Evolutionary conservation across 2,888 invertebrate species (phyloP), one percentile per base, ranked within the genome.

Genomic region (Colletes collaris): DNA sequence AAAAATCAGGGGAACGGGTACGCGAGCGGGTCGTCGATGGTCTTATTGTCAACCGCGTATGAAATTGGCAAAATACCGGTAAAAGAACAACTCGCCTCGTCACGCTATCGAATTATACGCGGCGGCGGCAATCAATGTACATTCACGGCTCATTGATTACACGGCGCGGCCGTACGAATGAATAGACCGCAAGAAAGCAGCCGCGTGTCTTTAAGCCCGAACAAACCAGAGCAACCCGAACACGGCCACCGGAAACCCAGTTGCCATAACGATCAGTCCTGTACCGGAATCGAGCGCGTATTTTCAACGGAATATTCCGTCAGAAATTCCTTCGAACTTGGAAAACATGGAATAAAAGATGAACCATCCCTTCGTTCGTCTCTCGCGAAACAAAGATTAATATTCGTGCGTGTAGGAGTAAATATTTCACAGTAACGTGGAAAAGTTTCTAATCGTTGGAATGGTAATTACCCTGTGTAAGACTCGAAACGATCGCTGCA

Each of bases 121-220:
- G 60, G 44, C 16, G 37, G n/a, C 50, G 59, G 50, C 69, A 4
- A 76, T 73, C 65, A 49, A 66, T 64, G 53, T 55, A 5, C 62
- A 80, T 82, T 84, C 80, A 83, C 79, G 84, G 83, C 76, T 81
- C 83, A 82, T 86, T 78, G 84, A 79, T 72, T 76, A 63, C 62
- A 65, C 62, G 71, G 64, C 55, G 63, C 58, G 35, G 4, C 16
- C 46, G 13, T 13, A 27, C 52, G 60, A 56, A 59, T 37, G 59
- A 49, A 55, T 19, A 59, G 35, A 52, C 49, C 40, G 16, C 67
- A 63, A 50, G 66, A 63, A 63, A 77, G 72, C 60, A 10, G n/a
- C 16, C 52, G 11, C 62, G 63, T 63, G 56, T 68, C 58, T 65
- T 56, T 19, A 11, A 50, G 16, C 66, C n/a, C 37, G 40, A 52